phyloP scores from a whole-genome alignment of 2,797 vertebrate species.

The Scomberomorus guttatus region DNA sequence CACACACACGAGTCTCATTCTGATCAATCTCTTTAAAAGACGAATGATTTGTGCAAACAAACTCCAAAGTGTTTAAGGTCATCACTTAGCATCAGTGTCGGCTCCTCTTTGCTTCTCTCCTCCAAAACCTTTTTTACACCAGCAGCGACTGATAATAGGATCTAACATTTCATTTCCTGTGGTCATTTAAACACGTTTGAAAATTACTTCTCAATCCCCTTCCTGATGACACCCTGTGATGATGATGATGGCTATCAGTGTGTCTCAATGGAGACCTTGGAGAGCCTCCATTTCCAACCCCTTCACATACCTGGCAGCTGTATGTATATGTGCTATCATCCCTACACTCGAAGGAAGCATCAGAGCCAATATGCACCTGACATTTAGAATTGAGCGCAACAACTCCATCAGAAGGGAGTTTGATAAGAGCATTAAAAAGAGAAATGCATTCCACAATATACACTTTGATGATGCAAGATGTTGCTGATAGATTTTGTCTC shows the following conservation, averaged over 20 bases:
- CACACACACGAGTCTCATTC: slow-evolving; percentile 15
- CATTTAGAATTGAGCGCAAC: slow-evolving; percentile 68
- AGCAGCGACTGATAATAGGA: slow-evolving; percentile 71
- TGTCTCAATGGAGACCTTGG: slow-evolving; percentile 79
- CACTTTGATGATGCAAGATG: slow-evolving; percentile 75
- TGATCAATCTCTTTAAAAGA: slow-evolving; percentile 58
- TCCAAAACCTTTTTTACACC: slow-evolving; percentile 58
- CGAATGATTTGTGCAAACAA: slow-evolving; percentile 74
- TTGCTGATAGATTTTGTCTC: slow-evolving; percentile 67
- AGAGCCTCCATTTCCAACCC: slow-evolving; percentile 74
- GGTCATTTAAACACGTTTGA: slow-evolving; percentile 80
- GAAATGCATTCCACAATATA: slow-evolving; percentile 73
- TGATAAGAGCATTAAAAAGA: slow-evolving; percentile 73
- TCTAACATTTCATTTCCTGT: slow-evolving; percentile 78
- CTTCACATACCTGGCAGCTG: slow-evolving; percentile 83
- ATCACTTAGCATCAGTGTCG: slow-evolving; percentile 65
- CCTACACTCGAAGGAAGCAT: slow-evolving; percentile 73
- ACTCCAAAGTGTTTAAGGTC: slow-evolving; percentile 78
- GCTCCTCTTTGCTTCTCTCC: slow-evolving; percentile 67
- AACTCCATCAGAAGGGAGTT: slow-evolving; percentile 69
- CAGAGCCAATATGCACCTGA: slow-evolving; percentile 82
- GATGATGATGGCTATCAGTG: slow-evolving; percentile 81
- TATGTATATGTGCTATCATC: slow-evolving; percentile 83
- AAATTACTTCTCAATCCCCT: slow-evolving; percentile 82
- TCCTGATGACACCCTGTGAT: slow-evolving; percentile 75